Evolutionary conservation across 2,888 invertebrate genomes (phyloP), one percentile per base, ranked within the genome.

Genomic region (Microplitis manilae): DNA sequence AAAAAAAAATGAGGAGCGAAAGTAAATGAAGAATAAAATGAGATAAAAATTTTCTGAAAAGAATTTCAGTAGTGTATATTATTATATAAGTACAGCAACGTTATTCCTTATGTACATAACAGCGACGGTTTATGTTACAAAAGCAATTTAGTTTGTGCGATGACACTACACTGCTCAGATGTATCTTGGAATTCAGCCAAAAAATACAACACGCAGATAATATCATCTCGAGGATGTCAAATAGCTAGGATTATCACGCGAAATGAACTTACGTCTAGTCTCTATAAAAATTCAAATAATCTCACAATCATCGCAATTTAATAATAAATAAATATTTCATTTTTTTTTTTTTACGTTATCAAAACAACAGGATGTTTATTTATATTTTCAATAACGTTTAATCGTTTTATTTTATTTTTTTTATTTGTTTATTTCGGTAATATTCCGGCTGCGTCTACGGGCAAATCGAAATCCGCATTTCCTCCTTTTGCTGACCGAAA

Each of bases 111-210:
- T 50, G 50, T 50, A 13, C 13, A 50, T 13, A 50, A 50, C 6
- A 13, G 13, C 17, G 67, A 67, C 73, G 72, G 60, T 76, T 76
- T 76, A 76, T 76, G 72, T 72, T 72, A 68, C 61, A 74, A 20
- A 67, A 74, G 76, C 72, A 76, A 76, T 76, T 76, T 73, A 20
- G 20, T 38, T 60, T 20, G 76, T 67, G n/a, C 72, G 72, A 72
- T 62, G 50, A 50, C 13, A 50, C 50, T 50, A 76, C 72, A 72
- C 76, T 68, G 68, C 72, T 76, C 20, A 8, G 59, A 38, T 20
- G 17, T 68, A 67, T 68, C n/a, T 62, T 68, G 73, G 72, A 61
- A 50, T 62, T 8, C 41, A 68, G 77, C 72, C 77, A 61, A 74
- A 73, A 40, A 50, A 67, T 67, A 73, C 40, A 72, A 50, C 62